A percentile compares a stretch with the other conserved stretches of the same genome.
Evolutionary conservation across 2,797 vertebrate species (phyloP).

Genomic region (Acanthurus tractus): DNA sequence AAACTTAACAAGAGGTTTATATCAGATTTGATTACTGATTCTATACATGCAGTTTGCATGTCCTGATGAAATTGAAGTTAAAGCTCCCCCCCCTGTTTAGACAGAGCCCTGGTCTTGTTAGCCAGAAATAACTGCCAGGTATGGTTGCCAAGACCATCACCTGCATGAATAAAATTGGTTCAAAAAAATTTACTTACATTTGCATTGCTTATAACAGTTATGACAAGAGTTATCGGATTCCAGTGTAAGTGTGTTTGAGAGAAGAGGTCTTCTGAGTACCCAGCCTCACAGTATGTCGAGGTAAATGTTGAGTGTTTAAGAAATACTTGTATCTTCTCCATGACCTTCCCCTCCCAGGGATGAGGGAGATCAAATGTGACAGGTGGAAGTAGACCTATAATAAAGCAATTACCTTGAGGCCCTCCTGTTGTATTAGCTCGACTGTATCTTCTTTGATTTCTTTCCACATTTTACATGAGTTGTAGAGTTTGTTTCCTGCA

Average conservation of each 20-base stretch:
- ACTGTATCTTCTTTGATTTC: slow-evolving; percentile 44
- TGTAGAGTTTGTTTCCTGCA: not conserved
- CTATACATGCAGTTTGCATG: no score
- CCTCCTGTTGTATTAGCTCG: slow-evolving; percentile 37
- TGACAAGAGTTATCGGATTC: not conserved
- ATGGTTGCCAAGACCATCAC: no score
- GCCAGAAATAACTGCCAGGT: no score
- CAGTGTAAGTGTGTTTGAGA: not conserved
- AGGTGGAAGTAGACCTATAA: slow-evolving; percentile 58
- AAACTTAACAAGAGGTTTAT: no score
- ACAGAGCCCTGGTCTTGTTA: no score
- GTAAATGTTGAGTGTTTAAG: slow-evolving; percentile 47
- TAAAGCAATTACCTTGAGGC: slow-evolving; percentile 48
- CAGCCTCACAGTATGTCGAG: slow-evolving; percentile 32
- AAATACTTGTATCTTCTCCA: slow-evolving; percentile 41
- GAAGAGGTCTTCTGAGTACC: not conserved
- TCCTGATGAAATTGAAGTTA: no score
- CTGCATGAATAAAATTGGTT: no score
- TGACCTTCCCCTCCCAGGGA: slow-evolving; percentile 34
- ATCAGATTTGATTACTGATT: no score
- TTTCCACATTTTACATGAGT: slow-evolving; percentile 14
- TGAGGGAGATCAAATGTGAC: slow-evolving; percentile 58
- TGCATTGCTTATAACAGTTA: not conserved
- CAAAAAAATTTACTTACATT: not conserved
- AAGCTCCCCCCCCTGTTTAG: no score